Conservation (phyloP, 2,888 invertebrate genomes). For the Phengaris arion region DNA sequence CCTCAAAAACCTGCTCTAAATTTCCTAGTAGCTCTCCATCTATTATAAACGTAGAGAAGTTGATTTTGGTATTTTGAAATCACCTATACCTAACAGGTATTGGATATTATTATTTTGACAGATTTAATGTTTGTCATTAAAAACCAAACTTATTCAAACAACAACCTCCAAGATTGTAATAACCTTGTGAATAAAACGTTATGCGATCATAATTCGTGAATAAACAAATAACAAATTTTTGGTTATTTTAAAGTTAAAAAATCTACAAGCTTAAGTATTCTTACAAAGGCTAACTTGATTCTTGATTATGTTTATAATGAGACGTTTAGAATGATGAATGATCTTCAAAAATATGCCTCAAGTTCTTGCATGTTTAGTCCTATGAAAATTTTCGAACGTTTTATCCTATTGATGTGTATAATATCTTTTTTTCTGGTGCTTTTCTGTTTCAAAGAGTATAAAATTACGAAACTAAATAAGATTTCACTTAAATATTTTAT, state of each 20-base stretch:
- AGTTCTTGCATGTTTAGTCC: too few relatives aligned
- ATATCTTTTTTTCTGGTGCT: too few relatives aligned
- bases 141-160: background rate
- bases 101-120: background rate
- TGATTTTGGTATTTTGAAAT: background rate
- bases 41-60: too few relatives aligned
- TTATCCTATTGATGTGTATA: too few relatives aligned
- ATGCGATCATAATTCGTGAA: background rate
- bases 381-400: too few relatives aligned
- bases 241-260: background rate
- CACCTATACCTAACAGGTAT: background rate
- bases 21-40: too few relatives aligned
- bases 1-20: too few relatives aligned
- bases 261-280: background rate
- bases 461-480: too few relatives aligned
- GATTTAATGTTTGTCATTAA: constrained; percentile 6
- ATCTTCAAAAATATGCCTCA: too few relatives aligned
- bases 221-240: background rate
- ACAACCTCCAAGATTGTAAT: background rate
- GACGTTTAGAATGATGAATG: too few relatives aligned
- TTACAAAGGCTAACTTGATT: background rate
- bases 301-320: too few relatives aligned
- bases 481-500: background rate
- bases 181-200: background rate
- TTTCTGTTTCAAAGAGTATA: too few relatives aligned